Evolutionary conservation across 2,113 vertebrate species (phyloP).

Genomic region (Tachysurus vachellii): DNA sequence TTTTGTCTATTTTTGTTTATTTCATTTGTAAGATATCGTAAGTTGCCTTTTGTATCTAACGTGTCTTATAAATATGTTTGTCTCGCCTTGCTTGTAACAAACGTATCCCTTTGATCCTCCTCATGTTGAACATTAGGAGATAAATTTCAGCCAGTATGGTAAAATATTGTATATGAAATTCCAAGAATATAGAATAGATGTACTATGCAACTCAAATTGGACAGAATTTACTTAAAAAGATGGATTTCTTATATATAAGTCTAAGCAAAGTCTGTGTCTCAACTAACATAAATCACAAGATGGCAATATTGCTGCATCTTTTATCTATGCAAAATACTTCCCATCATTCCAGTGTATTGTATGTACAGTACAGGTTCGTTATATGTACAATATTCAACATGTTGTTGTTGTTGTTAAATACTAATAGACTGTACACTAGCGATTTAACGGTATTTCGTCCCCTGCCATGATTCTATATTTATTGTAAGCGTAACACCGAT

Average conservation of each 20-base stretch:
- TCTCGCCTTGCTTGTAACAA: not conserved
- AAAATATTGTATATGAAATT: not conserved
- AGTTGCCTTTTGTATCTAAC: not conserved
- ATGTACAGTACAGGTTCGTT: not conserved
- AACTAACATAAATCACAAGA: slow-evolving; percentile 21
- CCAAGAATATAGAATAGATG: not conserved
- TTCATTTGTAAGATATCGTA: not conserved
- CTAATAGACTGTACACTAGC: not conserved
- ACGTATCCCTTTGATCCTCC: not conserved
- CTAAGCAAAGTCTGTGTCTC: not conserved
- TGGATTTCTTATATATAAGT: not conserved
- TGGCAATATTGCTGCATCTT: slow-evolving; percentile 21
- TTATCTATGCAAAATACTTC: not conserved
- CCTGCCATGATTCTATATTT: not conserved
- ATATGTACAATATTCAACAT: not conserved
- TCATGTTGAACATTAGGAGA: not conserved
- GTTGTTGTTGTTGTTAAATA: not conserved
- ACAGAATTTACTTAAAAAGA: not conserved
- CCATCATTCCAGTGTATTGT: not conserved
- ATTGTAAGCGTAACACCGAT: not conserved
- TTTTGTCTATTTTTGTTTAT: not conserved
- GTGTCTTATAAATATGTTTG: not conserved
- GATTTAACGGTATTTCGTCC: not conserved
- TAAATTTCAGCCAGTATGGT: not conserved
- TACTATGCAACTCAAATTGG: not conserved